Conservation (phyloP, 2,113 vertebrate genomes). For the Antennarius striatus region DNA sequence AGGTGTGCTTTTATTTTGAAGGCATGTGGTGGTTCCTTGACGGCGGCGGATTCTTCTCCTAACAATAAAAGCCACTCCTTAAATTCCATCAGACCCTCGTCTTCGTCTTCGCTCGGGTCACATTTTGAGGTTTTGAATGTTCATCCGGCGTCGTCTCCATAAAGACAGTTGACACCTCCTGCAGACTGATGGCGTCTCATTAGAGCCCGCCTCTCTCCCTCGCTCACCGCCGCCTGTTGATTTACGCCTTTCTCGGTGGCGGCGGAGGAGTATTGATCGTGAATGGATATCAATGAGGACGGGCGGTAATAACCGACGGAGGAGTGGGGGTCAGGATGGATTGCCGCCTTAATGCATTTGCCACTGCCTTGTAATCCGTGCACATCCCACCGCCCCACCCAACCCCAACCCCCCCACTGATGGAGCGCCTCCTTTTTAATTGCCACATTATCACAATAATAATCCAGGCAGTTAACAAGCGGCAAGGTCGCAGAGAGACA, state of each 20-base stretch:
- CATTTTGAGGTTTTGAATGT: not conserved
- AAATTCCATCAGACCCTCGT: not conserved
- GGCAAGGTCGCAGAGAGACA: slow-evolving; percentile 78
- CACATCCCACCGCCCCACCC: slow-evolving; percentile 69
- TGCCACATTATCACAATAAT: slow-evolving; percentile 81
- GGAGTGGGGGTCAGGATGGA: slow-evolving; percentile 61
- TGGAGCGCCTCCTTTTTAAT: slow-evolving; percentile 77
- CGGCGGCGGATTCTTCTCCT: too few relatives aligned
- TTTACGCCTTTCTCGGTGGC: slow-evolving; percentile 56
- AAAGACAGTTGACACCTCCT: slow-evolving; percentile 40
- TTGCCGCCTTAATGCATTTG: slow-evolving; percentile 71
- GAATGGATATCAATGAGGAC: slow-evolving; percentile 71
- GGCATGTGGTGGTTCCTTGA: too few relatives aligned
- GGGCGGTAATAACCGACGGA: slow-evolving; percentile 53
- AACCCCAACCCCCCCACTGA: slow-evolving; percentile 50
- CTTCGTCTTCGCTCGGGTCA: not conserved
- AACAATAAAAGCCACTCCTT: not conserved
- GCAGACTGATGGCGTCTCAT: slow-evolving; percentile 60
- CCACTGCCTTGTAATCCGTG: slow-evolving; percentile 67
- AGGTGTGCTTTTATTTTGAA: too few relatives aligned
- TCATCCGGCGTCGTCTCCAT: slow-evolving; percentile 13
- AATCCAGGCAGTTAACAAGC: slow-evolving; percentile 78
- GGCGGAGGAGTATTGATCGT: slow-evolving; percentile 66
- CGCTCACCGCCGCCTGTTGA: slow-evolving; percentile 33
- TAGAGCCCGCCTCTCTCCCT: slow-evolving; percentile 39